phyloP scores from a whole-genome alignment of 1,140 invertebrate genomes.

The Calephelis virginiensis region DNA sequence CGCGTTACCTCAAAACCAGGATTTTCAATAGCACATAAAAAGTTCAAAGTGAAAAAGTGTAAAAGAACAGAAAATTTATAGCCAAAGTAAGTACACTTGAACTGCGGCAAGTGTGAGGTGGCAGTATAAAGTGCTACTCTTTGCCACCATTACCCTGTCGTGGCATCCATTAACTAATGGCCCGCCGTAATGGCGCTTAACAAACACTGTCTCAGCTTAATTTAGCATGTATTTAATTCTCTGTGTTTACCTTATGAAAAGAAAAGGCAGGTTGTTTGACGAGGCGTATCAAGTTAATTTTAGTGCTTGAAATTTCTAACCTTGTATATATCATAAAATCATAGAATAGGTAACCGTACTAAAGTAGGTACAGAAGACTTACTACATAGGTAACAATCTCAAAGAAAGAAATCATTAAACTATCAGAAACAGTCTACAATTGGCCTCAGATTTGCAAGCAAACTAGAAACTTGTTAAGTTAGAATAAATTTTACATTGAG shows the following conservation, averaged over 20 bases:
- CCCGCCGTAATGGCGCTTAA: slow-evolving; percentile 23
- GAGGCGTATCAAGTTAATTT: neutral
- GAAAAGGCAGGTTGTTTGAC: neutral
- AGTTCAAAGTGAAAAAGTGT: neutral
- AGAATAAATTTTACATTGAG: too few species aligned
- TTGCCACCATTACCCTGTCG: slow-evolving; percentile 24
- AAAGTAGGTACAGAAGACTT: too few species aligned
- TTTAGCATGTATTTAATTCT: slow-evolving; percentile 21
- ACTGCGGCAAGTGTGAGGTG: slow-evolving; percentile 17
- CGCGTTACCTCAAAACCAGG: too few species aligned
- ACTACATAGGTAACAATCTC: too few species aligned
- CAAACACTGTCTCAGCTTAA: slow-evolving; percentile 22
- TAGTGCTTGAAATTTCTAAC: too few species aligned
- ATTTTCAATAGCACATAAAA: neutral
- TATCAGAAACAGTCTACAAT: too few species aligned
- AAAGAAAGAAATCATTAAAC: too few species aligned
- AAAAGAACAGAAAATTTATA: slow-evolving; percentile 10
- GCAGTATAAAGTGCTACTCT: slow-evolving; percentile 22
- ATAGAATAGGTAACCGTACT: too few species aligned
- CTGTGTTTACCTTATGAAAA: slow-evolving; percentile 4
- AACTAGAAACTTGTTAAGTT: too few species aligned
- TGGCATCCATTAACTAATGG: slow-evolving; percentile 28
- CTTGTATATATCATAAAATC: too few species aligned
- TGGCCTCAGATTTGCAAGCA: too few species aligned
- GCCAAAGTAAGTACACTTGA: slow-evolving; percentile 7